A percentile compares a stretch with the other conserved stretches of the same genome.
Evolutionary conservation across 53 echinoderm and acorn worm species (phyloP).

Genomic region (Holothuria leucospilota): DNA sequence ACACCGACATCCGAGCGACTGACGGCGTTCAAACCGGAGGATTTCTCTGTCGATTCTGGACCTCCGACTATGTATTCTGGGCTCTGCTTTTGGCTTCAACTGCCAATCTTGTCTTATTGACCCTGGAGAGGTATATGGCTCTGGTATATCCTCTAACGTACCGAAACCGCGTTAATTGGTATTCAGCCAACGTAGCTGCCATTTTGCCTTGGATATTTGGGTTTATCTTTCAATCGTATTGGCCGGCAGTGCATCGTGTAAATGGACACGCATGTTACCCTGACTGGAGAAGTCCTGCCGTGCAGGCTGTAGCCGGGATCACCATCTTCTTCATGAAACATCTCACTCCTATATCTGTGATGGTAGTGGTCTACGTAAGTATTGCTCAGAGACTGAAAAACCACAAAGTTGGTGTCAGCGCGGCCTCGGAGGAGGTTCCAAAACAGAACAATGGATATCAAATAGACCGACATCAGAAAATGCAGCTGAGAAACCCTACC

Average conservation of each 20-base stretch:
- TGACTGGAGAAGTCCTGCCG: slow-evolving; percentile 48
- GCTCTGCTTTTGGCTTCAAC: slow-evolving; percentile 45
- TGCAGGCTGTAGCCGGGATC: slow-evolving; percentile 53
- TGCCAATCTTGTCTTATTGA: slow-evolving; percentile 44
- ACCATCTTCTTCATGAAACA: slow-evolving; percentile 61
- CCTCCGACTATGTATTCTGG: slow-evolving; percentile 58
- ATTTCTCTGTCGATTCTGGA: slow-evolving; percentile 43
- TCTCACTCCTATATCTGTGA: slow-evolving; percentile 58
- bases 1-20: neutral
- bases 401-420: neutral
- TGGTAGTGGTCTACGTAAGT: slow-evolving; percentile 56
- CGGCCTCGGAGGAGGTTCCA: neutral
- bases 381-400: neutral
- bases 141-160: slow-evolving; percentile 42
- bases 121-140: slow-evolving; percentile 50
- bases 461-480: too few relatives aligned
- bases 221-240: slow-evolving; percentile 29
- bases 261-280: slow-evolving; percentile 41
- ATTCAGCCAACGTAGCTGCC: slow-evolving; percentile 14
- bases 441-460: too few relatives aligned
- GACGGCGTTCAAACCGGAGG: neutral
- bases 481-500: too few relatives aligned
- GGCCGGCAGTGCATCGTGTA: slow-evolving; percentile 43
- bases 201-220: slow-evolving; percentile 44
- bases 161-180: slow-evolving; percentile 30